Base-by-base conservation (phyloP, 2,888 invertebrate genomes). In the Cataglyphis rosenhaueri region DNA sequence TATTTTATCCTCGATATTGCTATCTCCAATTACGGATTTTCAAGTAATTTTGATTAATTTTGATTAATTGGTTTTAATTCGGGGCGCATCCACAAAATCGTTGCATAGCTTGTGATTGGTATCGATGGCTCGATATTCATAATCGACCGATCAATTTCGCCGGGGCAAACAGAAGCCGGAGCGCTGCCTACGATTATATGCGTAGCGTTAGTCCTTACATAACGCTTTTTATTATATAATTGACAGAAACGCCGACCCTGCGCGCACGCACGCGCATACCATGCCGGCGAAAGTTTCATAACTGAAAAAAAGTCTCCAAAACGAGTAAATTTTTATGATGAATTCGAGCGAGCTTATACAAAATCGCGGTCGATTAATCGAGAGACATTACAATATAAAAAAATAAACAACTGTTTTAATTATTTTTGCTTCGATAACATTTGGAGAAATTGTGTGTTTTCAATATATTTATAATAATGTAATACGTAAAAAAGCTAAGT, bases 201-300 rank as follows among this genome's bases (percentile, higher is more conserved):
- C 92, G 91, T 89, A 92, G 91, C 92, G 78, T 87, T 92, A 91
- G 91, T 91, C 91, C 93, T 94, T 94, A 94, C 91, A 92, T 94
- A 94, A 94, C 91, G 89, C 91, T 93, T 93, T 93, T 94, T 93
- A 94, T 94, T 94, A 94, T 92, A 92, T 93, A 94, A 94, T 94
- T 93, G 93, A 91, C 91, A 91, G 92, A 92, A 92, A 92, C 89
- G 88, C 85, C 90, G 92, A 90, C 89, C 90, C 89, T 89, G 91
- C 83, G 88, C 87, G 86, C 84, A 71, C 68, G 76, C 81, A 79
- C 59, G 82, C 83, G 55, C 68, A 25, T 70, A 32, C 62, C 68
- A 75, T 70, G 32, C 66, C 65, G 75, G 84, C 89, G 87, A 89
- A 89, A 89, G 86, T 84, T 76, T 84, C 86, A 61, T 81, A 74